Evolutionary conservation across 2,113 vertebrate species (phyloP).

Genomic region (Hyaena hyaena): DNA sequence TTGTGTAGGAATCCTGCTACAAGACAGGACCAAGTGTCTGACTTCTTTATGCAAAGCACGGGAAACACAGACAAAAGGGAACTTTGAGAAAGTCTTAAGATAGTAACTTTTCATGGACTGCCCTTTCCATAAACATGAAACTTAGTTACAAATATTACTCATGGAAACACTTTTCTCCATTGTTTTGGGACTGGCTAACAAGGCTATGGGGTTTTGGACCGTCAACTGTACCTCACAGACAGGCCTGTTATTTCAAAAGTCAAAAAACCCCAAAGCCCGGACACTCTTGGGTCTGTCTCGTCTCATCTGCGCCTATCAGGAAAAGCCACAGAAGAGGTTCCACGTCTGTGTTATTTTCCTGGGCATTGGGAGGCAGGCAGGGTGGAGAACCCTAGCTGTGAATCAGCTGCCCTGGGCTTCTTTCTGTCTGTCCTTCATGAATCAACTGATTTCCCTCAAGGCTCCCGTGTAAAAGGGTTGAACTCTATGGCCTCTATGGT

Average conservation of each 20-base stretch:
- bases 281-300: rapidly evolving
- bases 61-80: neutral
- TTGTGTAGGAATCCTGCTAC: too few species aligned
- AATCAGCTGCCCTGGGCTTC: neutral
- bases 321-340: neutral
- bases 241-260: neutral
- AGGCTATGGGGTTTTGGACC: neutral
- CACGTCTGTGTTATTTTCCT: neutral
- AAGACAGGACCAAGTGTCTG: neutral
- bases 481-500: neutral
- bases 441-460: neutral
- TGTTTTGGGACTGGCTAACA: neutral
- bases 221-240: neutral
- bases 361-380: neutral
- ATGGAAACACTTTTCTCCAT: neutral
- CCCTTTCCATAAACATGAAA: slow-evolving; percentile 20
- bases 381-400: neutral
- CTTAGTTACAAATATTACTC: neutral
- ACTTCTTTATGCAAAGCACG: neutral
- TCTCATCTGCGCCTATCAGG: neutral
- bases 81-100: neutral
- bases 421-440: neutral
- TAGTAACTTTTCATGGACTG: neutral
- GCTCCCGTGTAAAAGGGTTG: neutral
- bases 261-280: neutral